Evolutionary conservation across 2,797 vertebrate genomes (phyloP), one percentile per base, ranked within the genome.

Genomic region (Valencia hispanica): DNA sequence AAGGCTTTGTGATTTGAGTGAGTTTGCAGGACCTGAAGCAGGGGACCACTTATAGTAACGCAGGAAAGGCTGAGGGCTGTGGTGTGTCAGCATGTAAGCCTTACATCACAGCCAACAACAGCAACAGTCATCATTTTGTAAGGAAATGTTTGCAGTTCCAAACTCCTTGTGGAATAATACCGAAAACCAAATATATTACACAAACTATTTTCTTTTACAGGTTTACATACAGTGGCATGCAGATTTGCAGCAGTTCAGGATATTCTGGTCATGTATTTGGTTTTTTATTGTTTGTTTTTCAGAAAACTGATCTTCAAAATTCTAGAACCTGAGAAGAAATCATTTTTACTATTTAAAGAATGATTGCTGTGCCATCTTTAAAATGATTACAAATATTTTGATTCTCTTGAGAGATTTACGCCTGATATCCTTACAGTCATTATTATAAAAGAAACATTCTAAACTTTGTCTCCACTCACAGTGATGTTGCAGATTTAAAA

Each of bases 91-190:
- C 20, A 25, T 25, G 27, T 4, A 45, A 36, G 4, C 36, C 73
- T 65, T 73, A 18, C 34, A 72, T 10, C 43, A 7, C 22, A 55
- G 34, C 47, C 7, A 71, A 22, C 53, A 51, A 18, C 41, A 3
- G 63, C n/a, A 70, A 68, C 71, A 25, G 74, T 65, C 39, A 57
- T 4, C 36, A 65, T 59, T 17, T 66, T 70, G 11, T 74, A 41
- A 25, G 43, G 14, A 41, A 30, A 55, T 55, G 25, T 69, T 41
- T 27, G 15, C 17, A 4, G 10, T 27, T 59, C 41, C 27, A 32
- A 30, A 59, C 25, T 5, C 22, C 3, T 50, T n/a, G 27, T 22
- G 0, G 36, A 27, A 70, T 34, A 34, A 18, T 3, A 1, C 36
- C 0, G 12, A 18, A 22, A 73, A 27, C 14, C 17, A 45, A 20